Evolutionary conservation across 2,888 invertebrate species (phyloP).

Genomic region (Dasysyrphus tricinctus): DNA sequence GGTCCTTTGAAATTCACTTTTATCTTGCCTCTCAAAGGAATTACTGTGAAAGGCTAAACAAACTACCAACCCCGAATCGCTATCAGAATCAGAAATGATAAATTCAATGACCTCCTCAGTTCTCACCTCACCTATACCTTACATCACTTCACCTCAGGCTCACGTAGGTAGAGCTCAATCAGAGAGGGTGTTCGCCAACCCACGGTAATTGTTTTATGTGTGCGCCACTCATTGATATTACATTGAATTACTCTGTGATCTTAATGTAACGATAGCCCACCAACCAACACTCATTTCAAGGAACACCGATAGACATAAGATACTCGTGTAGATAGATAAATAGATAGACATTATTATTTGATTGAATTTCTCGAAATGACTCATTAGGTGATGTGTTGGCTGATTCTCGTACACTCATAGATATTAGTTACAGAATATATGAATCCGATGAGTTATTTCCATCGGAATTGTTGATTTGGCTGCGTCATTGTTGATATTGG

Average conservation of each 20-base stretch:
- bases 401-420: slow-evolving; percentile 33
- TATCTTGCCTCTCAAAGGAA: slow-evolving; percentile 34
- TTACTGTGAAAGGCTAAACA: slow-evolving; percentile 39
- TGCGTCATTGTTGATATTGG: slow-evolving; percentile 39
- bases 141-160: not conserved
- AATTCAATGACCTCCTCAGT: slow-evolving; percentile 33
- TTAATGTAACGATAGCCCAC: slow-evolving; percentile 65
- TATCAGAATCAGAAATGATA: slow-evolving; percentile 54
- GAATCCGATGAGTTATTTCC: slow-evolving; percentile 45
- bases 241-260: slow-evolving; percentile 64
- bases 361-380: slow-evolving; percentile 64
- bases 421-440: slow-evolving; percentile 40
- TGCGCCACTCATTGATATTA: slow-evolving; percentile 68
- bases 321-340: not conserved
- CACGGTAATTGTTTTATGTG: slow-evolving; percentile 71
- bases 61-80: slow-evolving; percentile 18
- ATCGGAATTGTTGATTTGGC: slow-evolving; percentile 17
- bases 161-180: slow-evolving; percentile 13
- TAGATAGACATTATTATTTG: slow-evolving; percentile 50
- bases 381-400: slow-evolving; percentile 63
- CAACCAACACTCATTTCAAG: slow-evolving; percentile 28
- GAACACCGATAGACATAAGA: slow-evolving; percentile 32
- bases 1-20: slow-evolving; percentile 31
- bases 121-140: slow-evolving; percentile 3
- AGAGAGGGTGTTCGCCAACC: not conserved